Evolutionary conservation across 2,888 invertebrate genomes (phyloP).

Genomic region (Cepaea hortensis): DNA sequence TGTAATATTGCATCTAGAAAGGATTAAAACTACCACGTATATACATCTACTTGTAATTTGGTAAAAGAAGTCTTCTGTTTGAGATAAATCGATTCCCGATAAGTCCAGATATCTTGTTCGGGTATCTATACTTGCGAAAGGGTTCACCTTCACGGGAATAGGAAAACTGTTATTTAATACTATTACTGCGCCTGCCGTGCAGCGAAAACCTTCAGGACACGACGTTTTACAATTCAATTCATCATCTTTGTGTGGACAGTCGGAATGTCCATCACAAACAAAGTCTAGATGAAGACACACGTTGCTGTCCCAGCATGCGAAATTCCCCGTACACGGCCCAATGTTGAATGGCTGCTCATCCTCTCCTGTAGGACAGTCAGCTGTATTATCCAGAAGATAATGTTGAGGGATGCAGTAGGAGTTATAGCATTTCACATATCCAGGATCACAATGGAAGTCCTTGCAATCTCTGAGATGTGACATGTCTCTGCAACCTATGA

Average conservation of each 20-base stretch:
- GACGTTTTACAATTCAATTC: slow-evolving; percentile 10
- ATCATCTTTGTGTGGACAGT: slow-evolving; percentile 29
- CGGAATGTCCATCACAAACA: background rate
- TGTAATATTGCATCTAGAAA: background rate
- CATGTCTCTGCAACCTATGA: slow-evolving; percentile 8
- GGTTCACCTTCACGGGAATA: background rate
- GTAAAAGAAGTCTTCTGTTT: background rate
- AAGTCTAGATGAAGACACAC: no score
- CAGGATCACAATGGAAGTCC: background rate
- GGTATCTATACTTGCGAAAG: background rate
- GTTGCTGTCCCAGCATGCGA: no score
- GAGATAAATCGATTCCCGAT: background rate
- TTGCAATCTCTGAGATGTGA: background rate
- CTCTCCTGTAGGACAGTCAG: slow-evolving; percentile 17
- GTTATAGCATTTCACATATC: slow-evolving; percentile 5
- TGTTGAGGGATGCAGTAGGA: slow-evolving; percentile 20
- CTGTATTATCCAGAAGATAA: background rate
- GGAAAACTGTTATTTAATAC: background rate
- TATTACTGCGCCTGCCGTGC: background rate
- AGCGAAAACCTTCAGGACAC: slow-evolving; percentile 29
- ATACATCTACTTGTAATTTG: background rate
- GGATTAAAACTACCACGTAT: background rate
- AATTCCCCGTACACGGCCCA: no score
- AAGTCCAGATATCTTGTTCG: background rate
- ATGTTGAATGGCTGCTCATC: no score